Conservation (phyloP, 2,888 invertebrate genomes). For the Myathropa florea region DNA sequence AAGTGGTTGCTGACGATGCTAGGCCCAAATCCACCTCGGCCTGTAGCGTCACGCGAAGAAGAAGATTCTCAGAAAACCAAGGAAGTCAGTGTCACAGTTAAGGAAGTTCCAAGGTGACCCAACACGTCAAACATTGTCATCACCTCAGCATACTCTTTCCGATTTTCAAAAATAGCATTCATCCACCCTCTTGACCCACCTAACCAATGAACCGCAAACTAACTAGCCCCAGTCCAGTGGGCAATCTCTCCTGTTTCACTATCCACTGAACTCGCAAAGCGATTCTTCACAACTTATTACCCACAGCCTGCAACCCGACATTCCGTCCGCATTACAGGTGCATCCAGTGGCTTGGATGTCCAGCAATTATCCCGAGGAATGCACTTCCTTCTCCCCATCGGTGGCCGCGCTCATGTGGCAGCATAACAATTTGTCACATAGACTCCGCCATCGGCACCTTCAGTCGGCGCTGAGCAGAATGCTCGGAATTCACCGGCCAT, state of each 20-base stretch:
- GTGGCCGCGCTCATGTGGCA: neutral
- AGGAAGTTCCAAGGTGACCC: too few species aligned
- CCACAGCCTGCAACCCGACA: neutral
- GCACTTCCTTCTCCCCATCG: neutral
- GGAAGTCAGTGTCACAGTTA: too few species aligned
- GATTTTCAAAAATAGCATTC: too few species aligned
- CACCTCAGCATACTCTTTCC: too few species aligned
- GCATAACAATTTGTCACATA: slow-evolving; percentile 16
- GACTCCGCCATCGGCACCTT: neutral
- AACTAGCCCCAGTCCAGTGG: neutral
- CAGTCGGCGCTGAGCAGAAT: neutral
- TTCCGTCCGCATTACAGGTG: neutral
- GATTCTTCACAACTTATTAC: neutral
- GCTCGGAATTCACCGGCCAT: neutral
- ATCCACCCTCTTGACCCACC: neutral
- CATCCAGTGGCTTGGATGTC: neutral
- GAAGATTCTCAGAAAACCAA: too few species aligned
- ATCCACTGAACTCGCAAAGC: neutral
- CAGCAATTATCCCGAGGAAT: slow-evolving; percentile 11
- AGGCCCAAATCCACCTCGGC: too few species aligned
- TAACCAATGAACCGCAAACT: neutral
- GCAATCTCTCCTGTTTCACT: neutral
- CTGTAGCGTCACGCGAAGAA: too few species aligned
- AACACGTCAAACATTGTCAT: too few species aligned
- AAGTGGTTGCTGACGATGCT: too few species aligned